Evolutionary conservation across 2,797 vertebrate genomes (phyloP), one percentile per base, ranked within the genome.

Genomic region (Pangasius krempfi): DNA sequence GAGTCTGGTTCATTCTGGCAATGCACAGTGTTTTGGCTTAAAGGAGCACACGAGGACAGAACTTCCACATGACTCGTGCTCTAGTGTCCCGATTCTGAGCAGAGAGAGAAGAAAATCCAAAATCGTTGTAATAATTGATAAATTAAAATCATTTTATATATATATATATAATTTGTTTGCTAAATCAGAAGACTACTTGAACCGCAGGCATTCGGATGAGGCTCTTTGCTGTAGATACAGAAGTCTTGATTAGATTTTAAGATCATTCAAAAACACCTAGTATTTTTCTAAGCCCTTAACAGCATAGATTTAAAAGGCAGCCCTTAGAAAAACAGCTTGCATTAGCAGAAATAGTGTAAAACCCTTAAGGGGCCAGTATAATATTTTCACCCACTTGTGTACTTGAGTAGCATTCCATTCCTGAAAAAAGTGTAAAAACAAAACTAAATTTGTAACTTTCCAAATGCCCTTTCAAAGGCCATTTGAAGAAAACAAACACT

Each of bases 401-500:
- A 94, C 91, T 16, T 50, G 40, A n/a, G 58, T 66, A 89, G 92
- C 92, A 93, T 91, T 86, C 79, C 91, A 92, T 92, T 92, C 92
- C 93, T 93, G 90, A 93, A 88, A 5, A 91, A 87, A 88, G 88
- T 86, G 79, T 82, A 94, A 87, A 91, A 22, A 62, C 88, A 85
- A 81, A 86, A 27, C 6, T n/a, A 18, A 64, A 70, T 13, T n/a
- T 58, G 91, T 92, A 93, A 92, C 93, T 93, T 92, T 93, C 82
- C 93, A 93, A 92, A 88, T 62, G 84, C 92, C 91, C 89, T 44
- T 88, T 90, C 83, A 90, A 91, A 89, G 92, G 93, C 94, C 91
- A 92, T 86, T 86, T 75, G 86, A 91, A 88, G 89, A 91, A 95
- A 92, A 89, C 93, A 92, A 30, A 93, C 93, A 94, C 94, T 93